Evolutionary conservation across 2,113 vertebrate genomes (phyloP).

Genomic region (Varanus komodoensis): DNA sequence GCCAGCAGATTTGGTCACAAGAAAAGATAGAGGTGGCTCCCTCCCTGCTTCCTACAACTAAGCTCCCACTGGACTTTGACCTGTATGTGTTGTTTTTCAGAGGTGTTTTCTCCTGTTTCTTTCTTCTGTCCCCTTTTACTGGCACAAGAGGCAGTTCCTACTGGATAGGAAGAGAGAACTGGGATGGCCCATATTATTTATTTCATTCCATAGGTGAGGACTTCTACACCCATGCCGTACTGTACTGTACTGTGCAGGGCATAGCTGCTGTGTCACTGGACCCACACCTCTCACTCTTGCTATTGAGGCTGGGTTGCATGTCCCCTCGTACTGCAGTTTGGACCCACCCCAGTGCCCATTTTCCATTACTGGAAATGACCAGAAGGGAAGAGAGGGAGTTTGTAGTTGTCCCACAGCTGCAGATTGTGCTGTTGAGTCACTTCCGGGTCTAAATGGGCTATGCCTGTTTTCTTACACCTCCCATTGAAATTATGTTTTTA

Average conservation of each 20-base stretch:
- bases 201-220: not conserved
- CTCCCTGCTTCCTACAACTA: not conserved
- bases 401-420: not conserved
- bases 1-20: conserved; percentile 9
- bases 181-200: not conserved
- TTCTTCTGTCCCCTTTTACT: not conserved
- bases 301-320: not conserved
- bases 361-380: not conserved
- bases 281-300: too few relatives aligned
- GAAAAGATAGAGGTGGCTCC: not conserved
- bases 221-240: not conserved
- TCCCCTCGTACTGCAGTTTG: not conserved
- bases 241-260: not conserved
- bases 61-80: not conserved
- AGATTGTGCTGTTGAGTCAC: not conserved
- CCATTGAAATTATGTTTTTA: not conserved
- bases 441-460: not conserved
- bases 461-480: not conserved
- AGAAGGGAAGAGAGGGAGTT: not conserved
- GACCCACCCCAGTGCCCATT: not conserved
- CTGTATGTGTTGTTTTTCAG: not conserved
- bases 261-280: not conserved
- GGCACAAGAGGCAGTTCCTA: not conserved
- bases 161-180: not conserved
- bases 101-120: not conserved